A percentile compares a stretch with the other conserved stretches of the same genome.
Conservation (phyloP, 2,888 invertebrate species). For the Cryptops parisi region DNA sequence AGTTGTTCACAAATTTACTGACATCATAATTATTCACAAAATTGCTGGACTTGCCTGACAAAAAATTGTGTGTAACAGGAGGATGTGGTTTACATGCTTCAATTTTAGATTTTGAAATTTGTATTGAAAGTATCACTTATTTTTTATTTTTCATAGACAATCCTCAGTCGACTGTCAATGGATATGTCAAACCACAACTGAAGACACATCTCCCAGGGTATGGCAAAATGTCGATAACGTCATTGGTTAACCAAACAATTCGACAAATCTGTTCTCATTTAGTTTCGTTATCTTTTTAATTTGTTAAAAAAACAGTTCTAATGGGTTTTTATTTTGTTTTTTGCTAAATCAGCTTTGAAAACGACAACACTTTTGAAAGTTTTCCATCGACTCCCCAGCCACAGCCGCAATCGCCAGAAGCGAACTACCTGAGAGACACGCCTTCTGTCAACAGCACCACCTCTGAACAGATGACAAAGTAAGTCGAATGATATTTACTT, state of each 20-base stretch:
- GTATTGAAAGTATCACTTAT: too few species aligned
- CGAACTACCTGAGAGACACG: slow-evolving; percentile 15
- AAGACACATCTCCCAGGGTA: slow-evolving; percentile 66
- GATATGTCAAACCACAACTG: slow-evolving; percentile 71
- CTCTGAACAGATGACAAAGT: slow-evolving; percentile 18
- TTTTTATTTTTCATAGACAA: slow-evolving; percentile 17
- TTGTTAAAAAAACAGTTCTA: background rate
- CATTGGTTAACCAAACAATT: too few species aligned
- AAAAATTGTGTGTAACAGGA: too few species aligned
- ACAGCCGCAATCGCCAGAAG: slow-evolving; percentile 18
- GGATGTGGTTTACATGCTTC: too few species aligned
- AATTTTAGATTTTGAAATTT: too few species aligned
- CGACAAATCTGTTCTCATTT: background rate
- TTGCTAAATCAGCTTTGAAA: slow-evolving; percentile 2
- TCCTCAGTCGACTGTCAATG: slow-evolving; percentile 46
- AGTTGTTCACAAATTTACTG: too few species aligned
- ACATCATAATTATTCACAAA: too few species aligned
- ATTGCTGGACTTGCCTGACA: too few species aligned
- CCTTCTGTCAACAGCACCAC: slow-evolving; percentile 18
- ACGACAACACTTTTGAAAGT: slow-evolving; percentile 15
- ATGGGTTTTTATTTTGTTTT: background rate
- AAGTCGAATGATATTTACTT: slow-evolving; percentile 16
- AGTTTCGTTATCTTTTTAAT: background rate
- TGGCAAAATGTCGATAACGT: too few species aligned
- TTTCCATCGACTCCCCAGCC: slow-evolving; percentile 17